Evolutionary conservation across 2,113 vertebrate genomes (phyloP), one percentile per base, ranked within the genome.

Genomic region (Sylvia atricapilla): DNA sequence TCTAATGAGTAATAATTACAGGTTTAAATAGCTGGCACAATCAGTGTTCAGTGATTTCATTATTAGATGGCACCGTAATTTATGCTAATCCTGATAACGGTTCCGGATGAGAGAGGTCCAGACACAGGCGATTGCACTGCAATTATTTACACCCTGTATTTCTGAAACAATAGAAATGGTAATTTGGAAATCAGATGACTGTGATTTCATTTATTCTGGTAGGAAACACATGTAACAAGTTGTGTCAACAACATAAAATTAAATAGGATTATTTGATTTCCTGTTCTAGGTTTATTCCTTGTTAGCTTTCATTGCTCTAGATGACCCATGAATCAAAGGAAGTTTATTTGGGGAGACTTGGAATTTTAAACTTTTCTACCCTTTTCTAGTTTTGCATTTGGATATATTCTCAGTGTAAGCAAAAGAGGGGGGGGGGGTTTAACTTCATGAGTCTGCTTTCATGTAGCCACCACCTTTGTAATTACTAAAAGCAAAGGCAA

Each of bases 31-130:
- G 97, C 96, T 98, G 95, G 94, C 97, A 98, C 97, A 98, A 98
- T 98, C 98, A 98, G 94, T 96, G 96, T 96, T 98, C 97, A 97
- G 96, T 98, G 97, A 98, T 98, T 98, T 98, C 97, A 97, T 98
- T 98, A 98, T 97, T 97, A 98, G 97, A 97, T 98, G 97, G 96
- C 96, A 97, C 97, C 74, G 91, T 98, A 98, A 98, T 98, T 98
- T 98, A 98, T 98, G 97, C 97, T 98, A 98, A 98, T 98, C 96
- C 97, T 97, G 97, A 97, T 98, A 98, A 97, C 95, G 95, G 97
- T 98, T 98, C 97, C 96, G 97, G 97, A 97, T 98, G 98, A 98
- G 96, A 98, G 97, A 97, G 97, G 98, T 97, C 97, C 97, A 97
- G 97, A 96, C 98, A 97, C 95, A 80, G 94, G 97, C 97, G 95